A percentile compares a stretch with the other conserved stretches of the same genome.
These are phyloP conservation scores for Erythrolamprus reginae DNA, from an alignment of 2,113 vertebrate species.

Conservation along the genomic window DNA sequence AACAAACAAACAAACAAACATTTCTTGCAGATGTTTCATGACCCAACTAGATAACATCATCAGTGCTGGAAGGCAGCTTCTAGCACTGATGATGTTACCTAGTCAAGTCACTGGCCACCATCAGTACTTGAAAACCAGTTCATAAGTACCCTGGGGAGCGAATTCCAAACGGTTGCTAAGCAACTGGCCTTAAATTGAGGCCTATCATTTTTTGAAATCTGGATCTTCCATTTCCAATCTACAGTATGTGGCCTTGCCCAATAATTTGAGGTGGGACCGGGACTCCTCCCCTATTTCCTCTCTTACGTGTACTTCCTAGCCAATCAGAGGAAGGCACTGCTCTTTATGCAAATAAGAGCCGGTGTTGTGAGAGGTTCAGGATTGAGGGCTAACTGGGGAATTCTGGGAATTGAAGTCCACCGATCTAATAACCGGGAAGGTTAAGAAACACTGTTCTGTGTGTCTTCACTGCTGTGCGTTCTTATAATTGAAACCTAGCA, in stretches of 20 bases:
- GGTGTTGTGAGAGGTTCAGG: not conserved
- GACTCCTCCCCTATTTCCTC: not conserved
- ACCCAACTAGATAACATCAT: not conserved
- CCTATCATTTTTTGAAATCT: not conserved
- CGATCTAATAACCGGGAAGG: not conserved
- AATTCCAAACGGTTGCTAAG: not conserved
- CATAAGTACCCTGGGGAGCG: not conserved
- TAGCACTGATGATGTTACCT: not conserved
- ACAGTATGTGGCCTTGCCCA: not conserved
- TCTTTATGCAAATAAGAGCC: rapidly evolving
- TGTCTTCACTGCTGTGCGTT: not conserved
- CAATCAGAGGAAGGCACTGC: not conserved
- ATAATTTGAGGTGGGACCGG: not conserved
- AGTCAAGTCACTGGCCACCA: not conserved
- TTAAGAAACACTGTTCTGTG: not conserved
- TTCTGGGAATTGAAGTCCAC: not conserved
- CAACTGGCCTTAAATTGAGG: not conserved
- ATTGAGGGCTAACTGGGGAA: not conserved
- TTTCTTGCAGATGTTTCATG: not conserved
- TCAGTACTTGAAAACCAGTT: not conserved
- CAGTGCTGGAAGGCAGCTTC: not conserved
- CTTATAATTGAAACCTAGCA: not conserved
- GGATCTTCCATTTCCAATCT: not conserved
- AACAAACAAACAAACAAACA: too few species aligned
- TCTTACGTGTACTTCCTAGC: not conserved